Conservation (phyloP, 2,888 invertebrate species). For the Leptopilina myrica region DNA sequence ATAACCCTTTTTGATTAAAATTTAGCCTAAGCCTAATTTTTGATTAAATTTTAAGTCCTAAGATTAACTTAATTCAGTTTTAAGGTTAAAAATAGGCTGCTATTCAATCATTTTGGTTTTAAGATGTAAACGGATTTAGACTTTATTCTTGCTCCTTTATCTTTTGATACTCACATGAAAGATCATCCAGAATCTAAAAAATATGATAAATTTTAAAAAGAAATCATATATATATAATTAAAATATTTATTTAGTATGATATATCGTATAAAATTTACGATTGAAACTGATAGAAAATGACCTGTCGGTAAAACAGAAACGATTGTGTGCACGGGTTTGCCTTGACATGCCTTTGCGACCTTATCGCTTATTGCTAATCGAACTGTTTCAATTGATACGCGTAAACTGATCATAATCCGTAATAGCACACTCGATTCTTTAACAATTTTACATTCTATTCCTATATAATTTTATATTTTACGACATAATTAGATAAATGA, state of each 20-base stretch:
- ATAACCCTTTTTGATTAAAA: too few relatives aligned
- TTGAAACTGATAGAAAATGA: slow-evolving; percentile 1
- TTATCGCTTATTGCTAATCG: slow-evolving; percentile 53
- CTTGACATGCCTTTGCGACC: slow-evolving; percentile 48
- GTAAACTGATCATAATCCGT: slow-evolving; percentile 36
- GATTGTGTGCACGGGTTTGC: slow-evolving; percentile 48
- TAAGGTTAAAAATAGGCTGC: too few relatives aligned
- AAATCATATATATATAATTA: too few relatives aligned
- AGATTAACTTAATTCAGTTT: too few relatives aligned
- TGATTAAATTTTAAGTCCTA: too few relatives aligned
- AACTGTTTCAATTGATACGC: slow-evolving; percentile 50
- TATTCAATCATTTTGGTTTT: too few relatives aligned
- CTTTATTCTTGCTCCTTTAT: too few relatives aligned
- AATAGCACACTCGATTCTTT: slow-evolving; percentile 33
- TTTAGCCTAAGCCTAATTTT: too few relatives aligned
- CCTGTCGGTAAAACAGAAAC: slow-evolving; percentile 27
- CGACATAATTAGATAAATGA: slow-evolving; percentile 41
- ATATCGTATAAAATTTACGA: too few relatives aligned
- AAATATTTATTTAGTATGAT: too few relatives aligned
- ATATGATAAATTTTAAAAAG: too few relatives aligned
- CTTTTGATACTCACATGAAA: neutral
- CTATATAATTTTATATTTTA: slow-evolving; percentile 12
- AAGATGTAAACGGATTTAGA: too few relatives aligned
- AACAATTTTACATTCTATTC: slow-evolving; percentile 33
- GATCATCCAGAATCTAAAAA: neutral